Conservation (phyloP, 2,888 invertebrate genomes). For the Diarsia mendica region DNA sequence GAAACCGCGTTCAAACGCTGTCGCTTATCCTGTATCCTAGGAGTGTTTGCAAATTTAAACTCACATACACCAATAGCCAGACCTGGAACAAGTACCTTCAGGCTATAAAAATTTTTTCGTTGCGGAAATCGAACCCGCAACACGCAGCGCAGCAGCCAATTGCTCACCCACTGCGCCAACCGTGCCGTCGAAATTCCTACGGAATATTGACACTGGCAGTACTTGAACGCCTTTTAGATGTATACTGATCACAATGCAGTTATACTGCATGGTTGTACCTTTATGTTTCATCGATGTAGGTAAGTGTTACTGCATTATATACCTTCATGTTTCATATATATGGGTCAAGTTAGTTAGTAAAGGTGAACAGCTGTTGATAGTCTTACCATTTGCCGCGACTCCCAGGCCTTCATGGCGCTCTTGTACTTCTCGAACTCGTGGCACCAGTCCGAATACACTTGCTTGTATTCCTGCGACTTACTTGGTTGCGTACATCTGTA, state of each 20-base stretch:
- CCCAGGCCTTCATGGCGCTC: slow-evolving; percentile 92
- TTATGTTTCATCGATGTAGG: neutral
- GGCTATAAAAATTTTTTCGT: neutral
- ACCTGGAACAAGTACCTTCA: neutral
- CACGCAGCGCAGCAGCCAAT: too few species aligned
- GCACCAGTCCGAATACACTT: slow-evolving; percentile 93
- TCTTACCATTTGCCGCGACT: slow-evolving; percentile 91
- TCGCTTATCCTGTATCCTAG: neutral
- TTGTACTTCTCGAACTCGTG: slow-evolving; percentile 93
- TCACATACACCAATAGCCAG: neutral
- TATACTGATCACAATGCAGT: neutral
- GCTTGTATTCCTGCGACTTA: slow-evolving; percentile 90
- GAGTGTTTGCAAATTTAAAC: neutral
- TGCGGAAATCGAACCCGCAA: neutral
- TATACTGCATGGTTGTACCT: neutral
- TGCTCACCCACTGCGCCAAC: too few species aligned
- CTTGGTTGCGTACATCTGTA: slow-evolving; percentile 90
- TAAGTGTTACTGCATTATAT: neutral
- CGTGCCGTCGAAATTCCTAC: too few species aligned
- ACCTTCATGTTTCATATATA: slow-evolving; percentile 1
- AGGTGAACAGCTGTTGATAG: slow-evolving; percentile 9
- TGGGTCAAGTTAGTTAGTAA: neutral
- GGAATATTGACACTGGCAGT: neutral
- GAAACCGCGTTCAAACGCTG: neutral
- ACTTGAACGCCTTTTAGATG: neutral